Base-by-base conservation (phyloP, 2,113 vertebrate genomes). In the Hemiprocne comata region DNA sequence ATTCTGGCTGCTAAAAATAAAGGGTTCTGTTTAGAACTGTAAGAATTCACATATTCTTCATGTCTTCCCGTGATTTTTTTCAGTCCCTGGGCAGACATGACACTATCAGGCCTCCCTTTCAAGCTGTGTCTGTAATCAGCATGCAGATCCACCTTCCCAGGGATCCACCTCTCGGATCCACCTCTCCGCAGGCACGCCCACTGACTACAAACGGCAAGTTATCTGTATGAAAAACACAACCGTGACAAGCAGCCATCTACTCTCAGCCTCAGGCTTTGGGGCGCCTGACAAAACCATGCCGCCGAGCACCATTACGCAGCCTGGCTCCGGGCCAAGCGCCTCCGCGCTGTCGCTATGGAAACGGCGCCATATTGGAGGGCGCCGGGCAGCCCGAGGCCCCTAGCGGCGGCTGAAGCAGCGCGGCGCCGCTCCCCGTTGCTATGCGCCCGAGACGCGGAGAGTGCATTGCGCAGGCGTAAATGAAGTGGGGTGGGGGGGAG, bases 261-360 rank as follows among this genome's bases (percentile, higher is more conserved):
- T 4, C 29, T 13, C 50, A 18, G 12, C 12, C 33, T 5, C 40
- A 6, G 13, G 3, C 17, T n/a, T 8, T 2, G 20, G 14, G 36
- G 16, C 2, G 4, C 5, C 1, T 7, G 17, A 23, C 29, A 23
- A 1, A 8, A 1, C 11, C 29, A 1, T 0, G n/a, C n/a, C n/a
- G n/a, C n/a, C n/a, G n/a, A n/a, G n/a, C n/a, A n/a, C n/a, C n/a
- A n/a, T n/a, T n/a, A n/a, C n/a, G n/a, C n/a, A n/a, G n/a, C n/a
- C n/a, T n/a, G n/a, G n/a, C n/a, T n/a, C 5, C 36, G 26, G 21
- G 10, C 26, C 26, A 2, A 6, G 17, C 13, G 1, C 12, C 11
- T 1, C 21, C 5, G 19, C 19, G 6, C 67, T 1, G 70, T 74
- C 16, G 16, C 89, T 4, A 3, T 24, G 61, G 87, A 4, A 87